phyloP scores from a whole-genome alignment of 2,888 invertebrate genomes.

The Harpalus rubripes region DNA sequence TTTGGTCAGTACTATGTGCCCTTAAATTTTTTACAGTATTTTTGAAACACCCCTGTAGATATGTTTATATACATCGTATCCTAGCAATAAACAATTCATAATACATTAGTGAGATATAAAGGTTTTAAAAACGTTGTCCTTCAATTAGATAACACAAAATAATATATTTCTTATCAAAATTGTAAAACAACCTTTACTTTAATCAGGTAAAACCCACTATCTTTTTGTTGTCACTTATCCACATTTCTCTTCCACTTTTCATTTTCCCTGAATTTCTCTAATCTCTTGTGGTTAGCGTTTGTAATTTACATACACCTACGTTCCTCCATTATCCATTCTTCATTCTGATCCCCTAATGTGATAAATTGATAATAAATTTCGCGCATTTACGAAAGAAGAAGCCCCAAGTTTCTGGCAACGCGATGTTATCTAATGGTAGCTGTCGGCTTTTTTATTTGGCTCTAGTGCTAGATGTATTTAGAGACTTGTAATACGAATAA shows the following conservation, averaged over 20 bases:
- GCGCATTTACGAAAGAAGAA: not conserved
- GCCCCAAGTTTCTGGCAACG: not conserved
- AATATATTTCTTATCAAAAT: not conserved
- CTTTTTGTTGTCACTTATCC: slow-evolving; percentile 15
- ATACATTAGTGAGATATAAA: too few species aligned
- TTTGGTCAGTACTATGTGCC: too few species aligned
- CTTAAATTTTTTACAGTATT: too few species aligned
- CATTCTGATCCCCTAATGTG: slow-evolving; percentile 32
- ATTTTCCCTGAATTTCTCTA: slow-evolving; percentile 5
- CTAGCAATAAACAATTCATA: too few species aligned
- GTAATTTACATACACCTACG: slow-evolving; percentile 41
- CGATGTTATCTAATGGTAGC: not conserved
- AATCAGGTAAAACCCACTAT: not conserved
- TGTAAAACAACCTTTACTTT: not conserved
- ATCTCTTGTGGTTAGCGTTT: slow-evolving; percentile 26
- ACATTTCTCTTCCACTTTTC: slow-evolving; percentile 21
- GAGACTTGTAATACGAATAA: slow-evolving; percentile 9
- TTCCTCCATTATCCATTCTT: slow-evolving; percentile 30
- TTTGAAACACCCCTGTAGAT: too few species aligned
- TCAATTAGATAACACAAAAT: too few species aligned
- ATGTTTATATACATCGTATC: too few species aligned
- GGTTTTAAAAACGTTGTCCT: too few species aligned
- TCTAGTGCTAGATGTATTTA: slow-evolving; percentile 2
- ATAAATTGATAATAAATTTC: slow-evolving; percentile 40
- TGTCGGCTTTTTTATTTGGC: slow-evolving; percentile 10